phyloP scores from a whole-genome alignment of 1,140 invertebrate species.

The Drosophila sproati region DNA sequence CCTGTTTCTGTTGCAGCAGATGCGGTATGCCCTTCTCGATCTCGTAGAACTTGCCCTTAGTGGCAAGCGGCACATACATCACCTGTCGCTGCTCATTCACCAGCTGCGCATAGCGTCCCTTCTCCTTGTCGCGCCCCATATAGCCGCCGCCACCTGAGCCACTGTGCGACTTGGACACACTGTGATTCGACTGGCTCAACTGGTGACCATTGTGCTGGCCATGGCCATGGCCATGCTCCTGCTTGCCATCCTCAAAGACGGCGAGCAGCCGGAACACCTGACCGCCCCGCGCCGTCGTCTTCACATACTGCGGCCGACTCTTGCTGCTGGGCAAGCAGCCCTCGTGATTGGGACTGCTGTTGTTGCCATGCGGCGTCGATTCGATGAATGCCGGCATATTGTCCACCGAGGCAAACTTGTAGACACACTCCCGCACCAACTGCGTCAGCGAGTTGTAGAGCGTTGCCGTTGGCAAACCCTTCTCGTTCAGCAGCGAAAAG shows the following conservation, averaged over 20 bases:
- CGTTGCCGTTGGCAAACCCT: constrained; percentile 77
- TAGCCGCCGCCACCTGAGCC: constrained; percentile 22
- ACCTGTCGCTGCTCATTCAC: constrained; percentile 82
- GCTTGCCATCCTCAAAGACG: constrained; percentile 84
- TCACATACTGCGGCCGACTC: constrained; percentile 77
- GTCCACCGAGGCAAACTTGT: constrained; percentile 83
- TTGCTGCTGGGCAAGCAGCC: constrained; percentile 71
- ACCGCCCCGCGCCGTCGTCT: constrained; percentile 78
- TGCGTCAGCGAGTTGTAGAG: constrained; percentile 78
- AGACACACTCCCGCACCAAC: constrained; percentile 81
- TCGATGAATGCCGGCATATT: constrained; percentile 83
- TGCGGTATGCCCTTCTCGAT: constrained; percentile 82
- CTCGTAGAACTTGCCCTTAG: constrained; percentile 84
- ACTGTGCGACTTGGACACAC: constrained; percentile 35
- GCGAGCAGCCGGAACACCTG: constrained; percentile 82
- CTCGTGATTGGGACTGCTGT: constrained; percentile 70
- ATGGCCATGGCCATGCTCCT: constrained; percentile 51
- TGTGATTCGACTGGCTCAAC: constrained; percentile 23
- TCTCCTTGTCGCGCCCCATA: constrained; percentile 78
- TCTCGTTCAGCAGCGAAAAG: constrained; percentile 81
- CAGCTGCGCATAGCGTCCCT: constrained; percentile 82
- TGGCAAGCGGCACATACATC: constrained; percentile 79
- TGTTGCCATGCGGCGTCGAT: constrained; percentile 58
- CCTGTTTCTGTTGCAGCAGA: constrained; percentile 69
- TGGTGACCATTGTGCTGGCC: neutral